phyloP scores from a whole-genome alignment of 1,140 invertebrate species.

The Campoletis sonorensis region DNA sequence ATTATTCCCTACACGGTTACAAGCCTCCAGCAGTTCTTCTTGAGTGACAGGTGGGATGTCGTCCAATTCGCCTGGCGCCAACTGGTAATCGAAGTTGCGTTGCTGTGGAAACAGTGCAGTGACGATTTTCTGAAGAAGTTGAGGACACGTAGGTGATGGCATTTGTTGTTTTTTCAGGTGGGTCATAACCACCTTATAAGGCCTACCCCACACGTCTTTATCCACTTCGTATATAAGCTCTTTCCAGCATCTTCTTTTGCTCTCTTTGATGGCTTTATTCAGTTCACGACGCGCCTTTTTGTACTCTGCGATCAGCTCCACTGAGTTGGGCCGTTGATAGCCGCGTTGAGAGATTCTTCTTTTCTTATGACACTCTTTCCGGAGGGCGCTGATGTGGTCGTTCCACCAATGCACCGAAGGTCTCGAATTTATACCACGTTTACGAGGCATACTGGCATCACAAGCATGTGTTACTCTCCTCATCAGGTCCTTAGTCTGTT shows the following conservation, averaged over 20 bases:
- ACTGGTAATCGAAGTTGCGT: neutral
- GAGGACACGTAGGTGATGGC: conserved; percentile 50
- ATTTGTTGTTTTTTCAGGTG: conserved; percentile 22
- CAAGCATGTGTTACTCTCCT: too few relatives aligned
- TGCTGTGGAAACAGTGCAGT: conserved; percentile 52
- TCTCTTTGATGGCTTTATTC: conserved; percentile 41
- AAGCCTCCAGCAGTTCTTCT: conserved; percentile 50
- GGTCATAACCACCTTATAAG: conserved; percentile 55
- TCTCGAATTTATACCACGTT: too few relatives aligned
- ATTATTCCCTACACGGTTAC: conserved; percentile 46
- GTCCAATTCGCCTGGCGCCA: conserved; percentile 36
- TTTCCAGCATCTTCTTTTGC: conserved; percentile 41
- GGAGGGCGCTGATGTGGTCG: too few relatives aligned
- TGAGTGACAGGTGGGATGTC: conserved; percentile 46
- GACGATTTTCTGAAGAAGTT: conserved; percentile 49
- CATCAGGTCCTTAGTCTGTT: too few relatives aligned
- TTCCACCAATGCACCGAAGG: too few relatives aligned
- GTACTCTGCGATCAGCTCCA: too few relatives aligned
- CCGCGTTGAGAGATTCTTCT: too few relatives aligned
- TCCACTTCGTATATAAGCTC: conserved; percentile 56
- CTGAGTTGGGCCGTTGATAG: too few relatives aligned
- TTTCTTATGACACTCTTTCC: too few relatives aligned
- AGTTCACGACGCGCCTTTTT: conserved; percentile 22
- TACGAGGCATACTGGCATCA: too few relatives aligned
- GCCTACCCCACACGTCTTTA: conserved; percentile 62